These are phyloP conservation scores for Saxidomus purpurata DNA, from an alignment of 1,140 invertebrate species.

Conservation along the genomic window DNA sequence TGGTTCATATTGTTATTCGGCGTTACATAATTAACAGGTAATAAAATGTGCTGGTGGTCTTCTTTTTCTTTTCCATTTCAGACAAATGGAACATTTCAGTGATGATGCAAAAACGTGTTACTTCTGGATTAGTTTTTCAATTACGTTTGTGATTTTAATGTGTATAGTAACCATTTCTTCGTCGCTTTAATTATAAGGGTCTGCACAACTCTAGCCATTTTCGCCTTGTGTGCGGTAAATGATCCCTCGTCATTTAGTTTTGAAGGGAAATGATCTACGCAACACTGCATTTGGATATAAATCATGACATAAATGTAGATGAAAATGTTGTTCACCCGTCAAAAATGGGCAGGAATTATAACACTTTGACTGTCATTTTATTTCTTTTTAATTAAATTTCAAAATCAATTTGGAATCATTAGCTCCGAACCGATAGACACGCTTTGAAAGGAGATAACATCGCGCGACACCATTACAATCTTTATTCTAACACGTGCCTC, in stretches of 20 bases:
- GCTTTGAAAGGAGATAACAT: constrained; percentile 10
- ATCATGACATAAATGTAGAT: neutral
- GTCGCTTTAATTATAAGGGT: neutral
- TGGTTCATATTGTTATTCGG: too few relatives aligned
- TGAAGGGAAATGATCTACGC: neutral
- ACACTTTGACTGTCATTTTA: neutral
- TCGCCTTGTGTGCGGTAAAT: neutral
- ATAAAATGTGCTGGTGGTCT: too few relatives aligned
- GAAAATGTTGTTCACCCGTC: neutral
- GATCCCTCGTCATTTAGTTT: neutral
- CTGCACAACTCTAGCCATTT: neutral
- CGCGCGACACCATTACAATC: neutral
- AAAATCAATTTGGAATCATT: constrained; percentile 3
- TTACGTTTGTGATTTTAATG: too few relatives aligned
- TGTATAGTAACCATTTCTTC: neutral
- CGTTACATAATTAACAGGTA: too few relatives aligned
- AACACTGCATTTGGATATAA: neutral
- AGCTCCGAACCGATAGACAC: neutral
- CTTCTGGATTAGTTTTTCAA: too few relatives aligned
- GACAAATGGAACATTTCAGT: too few relatives aligned
- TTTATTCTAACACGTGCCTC: neutral
- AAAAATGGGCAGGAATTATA: neutral
- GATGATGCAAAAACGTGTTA: too few relatives aligned
- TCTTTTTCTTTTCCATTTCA: too few relatives aligned
- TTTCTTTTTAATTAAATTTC: constrained; percentile 4